phyloP scores from a whole-genome alignment of 2,797 vertebrate species.

The Brotula barbata region DNA sequence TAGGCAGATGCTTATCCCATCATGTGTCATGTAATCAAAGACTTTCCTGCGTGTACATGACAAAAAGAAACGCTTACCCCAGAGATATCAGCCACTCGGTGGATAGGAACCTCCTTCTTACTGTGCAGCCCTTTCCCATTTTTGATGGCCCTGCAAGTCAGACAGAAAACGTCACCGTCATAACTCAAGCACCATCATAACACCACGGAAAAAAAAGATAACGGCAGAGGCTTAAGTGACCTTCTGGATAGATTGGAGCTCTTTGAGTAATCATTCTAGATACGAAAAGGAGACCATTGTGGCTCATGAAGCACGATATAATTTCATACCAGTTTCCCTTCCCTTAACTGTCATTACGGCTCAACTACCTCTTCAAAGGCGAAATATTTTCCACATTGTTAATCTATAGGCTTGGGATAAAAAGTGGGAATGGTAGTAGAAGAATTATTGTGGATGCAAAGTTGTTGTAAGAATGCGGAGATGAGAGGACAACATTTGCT shows the following conservation, averaged over 20 bases:
- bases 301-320: conserved; percentile 23
- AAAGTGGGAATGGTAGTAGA: conserved; percentile 19
- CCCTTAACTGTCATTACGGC: conserved; percentile 39
- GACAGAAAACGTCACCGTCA: conserved; percentile 20
- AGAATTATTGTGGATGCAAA: conserved; percentile 21
- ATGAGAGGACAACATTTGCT: conserved; percentile 22
- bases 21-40: conserved; percentile 6
- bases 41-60: neutral
- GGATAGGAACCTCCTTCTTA: conserved; percentile 98
- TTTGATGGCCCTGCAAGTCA: conserved; percentile 89
- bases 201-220: conserved; percentile 8
- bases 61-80: conserved; percentile 82
- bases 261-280: conserved; percentile 29
- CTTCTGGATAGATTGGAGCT: conserved; percentile 34
- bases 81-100: conserved; percentile 96
- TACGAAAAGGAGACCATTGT: conserved; percentile 29
- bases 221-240: conserved; percentile 19
- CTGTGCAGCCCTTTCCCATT: conserved; percentile 97
- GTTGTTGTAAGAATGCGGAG: conserved; percentile 23
- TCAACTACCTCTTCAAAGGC: conserved; percentile 30
- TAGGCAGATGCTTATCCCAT: conserved; percentile 15
- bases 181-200: conserved; percentile 10
- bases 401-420: conserved; percentile 41
- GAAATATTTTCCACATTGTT: conserved; percentile 4
- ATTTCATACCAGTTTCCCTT: conserved; percentile 39